Conservation (phyloP, 2,888 invertebrate genomes). For the Pammene fasciana region DNA sequence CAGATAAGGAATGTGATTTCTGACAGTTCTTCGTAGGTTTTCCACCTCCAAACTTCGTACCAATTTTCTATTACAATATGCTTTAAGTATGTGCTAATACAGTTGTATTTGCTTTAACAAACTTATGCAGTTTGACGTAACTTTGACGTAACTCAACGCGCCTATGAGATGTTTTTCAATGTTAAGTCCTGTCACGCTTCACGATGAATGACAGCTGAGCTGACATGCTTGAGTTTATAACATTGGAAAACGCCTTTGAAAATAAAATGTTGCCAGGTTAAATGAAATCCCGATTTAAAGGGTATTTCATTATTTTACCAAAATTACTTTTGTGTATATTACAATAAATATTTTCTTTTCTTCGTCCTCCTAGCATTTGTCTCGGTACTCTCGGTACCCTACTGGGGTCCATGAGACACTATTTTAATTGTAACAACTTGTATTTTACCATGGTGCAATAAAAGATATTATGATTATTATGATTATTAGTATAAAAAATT, state of each 20-base stretch:
- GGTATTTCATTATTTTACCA: neutral
- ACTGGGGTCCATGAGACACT: too few species aligned
- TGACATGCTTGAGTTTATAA: neutral
- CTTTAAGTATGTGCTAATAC: neutral
- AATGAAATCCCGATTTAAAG: neutral
- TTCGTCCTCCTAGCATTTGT: too few species aligned
- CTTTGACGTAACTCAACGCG: too few species aligned
- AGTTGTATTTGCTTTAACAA: neutral
- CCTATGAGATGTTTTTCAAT: too few species aligned
- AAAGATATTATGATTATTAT: too few species aligned
- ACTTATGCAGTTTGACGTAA: neutral
- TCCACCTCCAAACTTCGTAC: neutral
- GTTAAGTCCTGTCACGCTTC: too few species aligned
- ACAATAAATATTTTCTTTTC: too few species aligned
- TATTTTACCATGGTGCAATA: too few species aligned
- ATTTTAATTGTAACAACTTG: too few species aligned
- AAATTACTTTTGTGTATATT: too few species aligned
- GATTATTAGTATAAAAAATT: too few species aligned
- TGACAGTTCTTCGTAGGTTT: slow-evolving; percentile 17
- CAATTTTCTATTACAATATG: neutral
- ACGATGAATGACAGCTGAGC: neutral
- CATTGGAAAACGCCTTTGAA: neutral
- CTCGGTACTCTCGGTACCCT: too few species aligned
- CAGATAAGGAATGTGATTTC: slow-evolving; percentile 32
- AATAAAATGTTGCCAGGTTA: slow-evolving; percentile 10